Base-by-base conservation (phyloP, 2,888 invertebrate species). In the Pammene fasciana region DNA sequence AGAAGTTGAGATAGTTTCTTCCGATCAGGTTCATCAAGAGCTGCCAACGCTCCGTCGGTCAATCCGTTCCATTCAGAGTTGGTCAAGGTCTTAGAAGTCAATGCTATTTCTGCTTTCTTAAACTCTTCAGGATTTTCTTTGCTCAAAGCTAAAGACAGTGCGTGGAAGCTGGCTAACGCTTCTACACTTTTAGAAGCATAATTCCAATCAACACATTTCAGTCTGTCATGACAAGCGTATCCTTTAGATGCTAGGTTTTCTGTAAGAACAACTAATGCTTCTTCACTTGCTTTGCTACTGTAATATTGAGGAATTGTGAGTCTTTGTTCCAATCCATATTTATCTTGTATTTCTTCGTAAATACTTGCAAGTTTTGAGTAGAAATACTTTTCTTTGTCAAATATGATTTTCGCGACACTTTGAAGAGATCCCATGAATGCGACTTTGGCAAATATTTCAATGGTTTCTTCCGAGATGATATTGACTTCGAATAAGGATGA, bases 101-200 rank as follows among this genome's bases (percentile, higher is more conserved):
- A 16, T 0, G 36, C 34, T 1, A 36, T 48, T 11, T 14, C 62
- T 5, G 46, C 26, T 18, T 62, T 38, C 26, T 56, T 18, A n/a
- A 56, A 64, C 10, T 50, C 56, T 11, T 56, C 56, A 0, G 62
- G 62, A n/a, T 26, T 13, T n/a, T 68, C 56, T 16, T 64, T 62
- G 13, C n/a, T 8, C 10, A 43, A 57, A 5, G 56, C 48, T 7
- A 68, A 34, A 13, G 68, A 68, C 4, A 62, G 16, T 26, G 68
- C 68, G n/a, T 68, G 68, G 10, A 61, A 68, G 38, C 34, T 64
- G 7, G 68, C 62, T 13, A 68, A n/a, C 8, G 36, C 14, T 36
- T 68, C 68, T 3, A 50, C 38, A 18, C 48, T 26, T 43, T 43
- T 68, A 4, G 68, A 41, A 7, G 68, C 68, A 14, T 68, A 64